Percentiles rank a stretch among this genome's conserved stretches.
Conservation (phyloP, 2,888 invertebrate genomes). For the Pristionchus entomophagus region DNA sequence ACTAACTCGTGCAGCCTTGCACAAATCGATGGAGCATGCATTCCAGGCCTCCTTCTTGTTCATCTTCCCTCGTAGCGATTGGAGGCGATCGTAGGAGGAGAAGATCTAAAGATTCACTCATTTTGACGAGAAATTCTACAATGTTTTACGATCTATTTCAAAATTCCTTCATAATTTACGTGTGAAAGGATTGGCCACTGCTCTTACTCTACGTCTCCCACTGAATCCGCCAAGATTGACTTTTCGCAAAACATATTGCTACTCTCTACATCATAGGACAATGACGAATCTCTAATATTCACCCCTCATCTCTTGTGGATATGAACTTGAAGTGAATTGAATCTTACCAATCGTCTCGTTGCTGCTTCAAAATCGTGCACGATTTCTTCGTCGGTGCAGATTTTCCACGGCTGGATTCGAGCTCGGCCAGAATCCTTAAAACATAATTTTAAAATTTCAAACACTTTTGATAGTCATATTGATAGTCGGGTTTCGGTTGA, state of each 20-base stretch:
- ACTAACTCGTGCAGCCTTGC: conserved; percentile 86
- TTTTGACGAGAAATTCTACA: neutral
- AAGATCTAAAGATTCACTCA: conserved; percentile 54
- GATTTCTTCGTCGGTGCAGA: conserved; percentile 56
- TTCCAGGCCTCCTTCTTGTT: conserved; percentile 90
- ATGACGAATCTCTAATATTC: too few relatives aligned
- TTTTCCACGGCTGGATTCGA: conserved; percentile 52
- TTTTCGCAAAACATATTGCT: too few relatives aligned
- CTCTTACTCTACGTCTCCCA: too few relatives aligned
- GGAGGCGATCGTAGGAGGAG: conserved; percentile 64
- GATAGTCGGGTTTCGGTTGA: too few relatives aligned
- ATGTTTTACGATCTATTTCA: neutral
- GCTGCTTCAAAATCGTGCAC: conserved; percentile 71
- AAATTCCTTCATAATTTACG: too few relatives aligned
- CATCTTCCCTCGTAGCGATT: conserved; percentile 69
- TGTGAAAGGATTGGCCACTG: too few relatives aligned
- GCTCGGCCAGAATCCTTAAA: neutral
- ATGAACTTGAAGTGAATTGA: too few relatives aligned
- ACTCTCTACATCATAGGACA: too few relatives aligned
- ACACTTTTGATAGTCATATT: too few relatives aligned
- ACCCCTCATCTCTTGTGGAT: too few relatives aligned
- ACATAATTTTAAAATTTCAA: neutral
- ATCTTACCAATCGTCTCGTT: conserved; percentile 64
- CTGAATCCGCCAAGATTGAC: too few relatives aligned
- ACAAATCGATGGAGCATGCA: conserved; percentile 87